Evolutionary conservation across 2,797 vertebrate species (phyloP).

Genomic region (Trichosurus vulpecula): DNA sequence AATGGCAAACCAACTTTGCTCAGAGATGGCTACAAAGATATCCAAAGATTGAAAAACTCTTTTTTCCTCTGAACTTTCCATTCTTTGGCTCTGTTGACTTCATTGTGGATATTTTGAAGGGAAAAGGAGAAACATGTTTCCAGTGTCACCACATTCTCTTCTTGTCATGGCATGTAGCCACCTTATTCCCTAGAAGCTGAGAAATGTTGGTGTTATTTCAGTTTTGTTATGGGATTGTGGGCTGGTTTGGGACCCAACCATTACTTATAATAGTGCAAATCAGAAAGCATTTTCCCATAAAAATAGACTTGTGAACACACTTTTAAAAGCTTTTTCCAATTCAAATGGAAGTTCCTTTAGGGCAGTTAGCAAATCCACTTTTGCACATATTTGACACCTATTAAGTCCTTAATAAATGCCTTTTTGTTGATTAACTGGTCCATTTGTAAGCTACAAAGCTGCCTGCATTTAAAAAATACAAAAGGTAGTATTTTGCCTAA

Average conservation of each 20-base stretch:
- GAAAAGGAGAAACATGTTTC: background rate
- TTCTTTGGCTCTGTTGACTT: background rate
- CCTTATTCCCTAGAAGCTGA: background rate
- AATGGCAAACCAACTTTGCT: background rate
- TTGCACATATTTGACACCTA: background rate
- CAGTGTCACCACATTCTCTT: background rate
- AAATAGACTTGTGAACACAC: background rate
- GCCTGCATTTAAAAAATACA: background rate
- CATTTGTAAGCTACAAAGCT: background rate
- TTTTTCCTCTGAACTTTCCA: background rate
- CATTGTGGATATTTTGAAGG: background rate
- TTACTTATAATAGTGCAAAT: background rate
- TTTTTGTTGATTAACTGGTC: background rate
- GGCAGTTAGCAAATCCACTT: background rate
- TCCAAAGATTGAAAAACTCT: background rate
- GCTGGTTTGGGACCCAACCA: background rate
- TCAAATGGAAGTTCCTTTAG: background rate
- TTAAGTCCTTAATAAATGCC: background rate
- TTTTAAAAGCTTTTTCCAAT: background rate
- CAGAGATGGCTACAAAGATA: background rate
- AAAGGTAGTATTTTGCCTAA: background rate
- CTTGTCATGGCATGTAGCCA: background rate
- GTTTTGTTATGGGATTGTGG: background rate
- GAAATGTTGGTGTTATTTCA: background rate
- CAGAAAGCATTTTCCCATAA: background rate